Evolutionary conservation across 2,797 vertebrate genomes (phyloP), one percentile per base, ranked within the genome.

Genomic region (Myripristis jacobus): DNA sequence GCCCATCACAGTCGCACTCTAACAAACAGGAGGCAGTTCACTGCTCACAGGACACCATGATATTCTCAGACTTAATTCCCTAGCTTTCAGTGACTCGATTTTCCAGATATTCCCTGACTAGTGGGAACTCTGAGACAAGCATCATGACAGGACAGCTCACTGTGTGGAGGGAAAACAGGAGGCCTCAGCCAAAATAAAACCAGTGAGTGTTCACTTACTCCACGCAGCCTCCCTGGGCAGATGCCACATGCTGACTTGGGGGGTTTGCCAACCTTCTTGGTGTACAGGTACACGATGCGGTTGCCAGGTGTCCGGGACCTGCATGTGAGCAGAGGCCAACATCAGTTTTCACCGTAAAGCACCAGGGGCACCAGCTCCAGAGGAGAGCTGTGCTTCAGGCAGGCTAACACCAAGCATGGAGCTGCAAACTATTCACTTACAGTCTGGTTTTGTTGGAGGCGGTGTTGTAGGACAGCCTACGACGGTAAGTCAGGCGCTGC

Each of bases 401-500:
- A 24, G 0, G 0, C 2, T n/a, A 8, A 13, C 15, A 21, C n/a
- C 0, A 0, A 15, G 13, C 41, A 6, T n/a, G 1, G 11, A 1
- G 10, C 0, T 5, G 0, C 0, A 9, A 0, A 4, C 2, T n/a
- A 3, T 0, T 36, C 57, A 95, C 98, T 97, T 88, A 99, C 98
- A 99, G 94, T 71, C 98, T 96, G 66, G 97, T 99, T 86, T 98
- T 99, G 94, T 99, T 99, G 59, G 98, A 99, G 77, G 96, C 94
- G 44, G 98, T 99, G 82, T 99, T 99, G 95, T 99, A 99, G 96
- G 97, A 99, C 77, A 99, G 92, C 96, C 98, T 97, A 95, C 97
- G 97, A 22, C 97, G 97, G 91, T 99, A 99, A 0, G 98, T 99
- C 87, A 99, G 92, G 72, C 98, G 97, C 80, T 99, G 98, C 83